Base-by-base conservation (phyloP, 35 echinoderm and acorn worm genomes). In the Amphiura filiformis region DNA sequence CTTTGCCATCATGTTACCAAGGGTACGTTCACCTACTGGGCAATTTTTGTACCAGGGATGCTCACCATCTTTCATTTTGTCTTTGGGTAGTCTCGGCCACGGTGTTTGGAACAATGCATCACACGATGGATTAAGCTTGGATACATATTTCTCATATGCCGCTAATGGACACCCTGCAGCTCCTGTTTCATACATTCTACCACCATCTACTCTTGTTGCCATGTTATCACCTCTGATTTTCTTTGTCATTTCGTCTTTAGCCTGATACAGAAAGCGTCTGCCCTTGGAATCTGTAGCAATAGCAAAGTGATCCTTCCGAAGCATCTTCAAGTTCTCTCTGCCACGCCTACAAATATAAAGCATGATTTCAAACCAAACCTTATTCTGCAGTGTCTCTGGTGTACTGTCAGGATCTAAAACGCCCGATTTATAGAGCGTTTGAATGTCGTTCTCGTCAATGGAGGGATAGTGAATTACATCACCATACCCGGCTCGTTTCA, bases 331-430 rank as follows among this genome's bases (percentile, higher is more conserved):
- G 78, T 88, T 88, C 49, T 88, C 87, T 80, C 87, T 78, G 35
- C 86, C 86, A 23, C 76, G 35, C 40, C 86, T 76, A 79, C 87
- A 88, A 31, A 88, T 61, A 78, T 49, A 88, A 34, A 88, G 41
- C 87, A 88, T 88, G 2, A 85, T 30, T 22, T 88, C 77, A 78
- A 88, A 88, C 38, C 32, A 79, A 20, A 88, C 76, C 41, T 88
- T 88, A 30, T 70, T 81, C 41, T 39, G 77, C 41, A 81, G 37
- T 49, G 42, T 41, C 22, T 13, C 20, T 33, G 86, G 86, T 37
- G 38, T n/a, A n/a, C n/a, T 34, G 23, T 77, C 37, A 2, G 42
- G 3, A 81, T 88, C 78, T 57, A 88, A 80, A 18, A 56, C 41
- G 26, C 33, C 56, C 3, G 78, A 36, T 80, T 80, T n/a, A 39